phyloP scores from a whole-genome alignment of 2,888 invertebrate species.

The Sarcophaga rosellei region DNA sequence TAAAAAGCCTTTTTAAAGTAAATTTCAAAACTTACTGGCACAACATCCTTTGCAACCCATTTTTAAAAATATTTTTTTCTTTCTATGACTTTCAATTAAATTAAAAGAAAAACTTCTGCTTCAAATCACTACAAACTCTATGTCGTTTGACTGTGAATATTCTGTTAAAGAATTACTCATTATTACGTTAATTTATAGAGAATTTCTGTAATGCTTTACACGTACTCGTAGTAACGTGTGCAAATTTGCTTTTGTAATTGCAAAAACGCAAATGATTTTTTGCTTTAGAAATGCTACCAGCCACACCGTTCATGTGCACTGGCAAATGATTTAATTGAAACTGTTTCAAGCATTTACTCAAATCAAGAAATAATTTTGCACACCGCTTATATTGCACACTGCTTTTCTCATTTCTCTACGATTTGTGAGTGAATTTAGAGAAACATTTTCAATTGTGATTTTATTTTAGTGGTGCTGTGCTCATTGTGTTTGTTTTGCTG shows the following conservation, averaged over 20 bases:
- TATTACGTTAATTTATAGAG: neutral
- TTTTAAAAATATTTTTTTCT: constrained; percentile 26
- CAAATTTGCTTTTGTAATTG: constrained; percentile 34
- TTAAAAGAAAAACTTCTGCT: neutral
- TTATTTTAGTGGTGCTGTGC: constrained; percentile 27
- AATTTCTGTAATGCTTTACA: constrained; percentile 41
- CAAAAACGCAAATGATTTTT: no score
- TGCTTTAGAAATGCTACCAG: no score
- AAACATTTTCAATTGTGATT: constrained; percentile 30
- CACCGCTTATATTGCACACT: constrained; percentile 17
- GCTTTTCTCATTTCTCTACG: neutral
- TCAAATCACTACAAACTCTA: constrained; percentile 23
- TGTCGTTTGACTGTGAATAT: neutral
- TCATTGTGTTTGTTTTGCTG: neutral
- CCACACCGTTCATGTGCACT: constrained; percentile 49
- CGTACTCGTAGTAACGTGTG: constrained; percentile 47
- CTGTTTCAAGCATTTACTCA: constrained; percentile 6
- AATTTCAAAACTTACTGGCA: constrained; percentile 71
- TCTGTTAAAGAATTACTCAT: neutral
- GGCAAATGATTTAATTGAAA: constrained; percentile 32
- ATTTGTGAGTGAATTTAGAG: neutral
- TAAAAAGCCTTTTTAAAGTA: neutral
- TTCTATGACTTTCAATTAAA: constrained; percentile 1
- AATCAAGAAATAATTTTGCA: constrained; percentile 49
- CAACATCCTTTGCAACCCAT: constrained; percentile 76